Percentiles rank a stretch among this genome's conserved stretches.
Conservation (phyloP, 2,797 vertebrate species). For the Nannoperca obscura region DNA sequence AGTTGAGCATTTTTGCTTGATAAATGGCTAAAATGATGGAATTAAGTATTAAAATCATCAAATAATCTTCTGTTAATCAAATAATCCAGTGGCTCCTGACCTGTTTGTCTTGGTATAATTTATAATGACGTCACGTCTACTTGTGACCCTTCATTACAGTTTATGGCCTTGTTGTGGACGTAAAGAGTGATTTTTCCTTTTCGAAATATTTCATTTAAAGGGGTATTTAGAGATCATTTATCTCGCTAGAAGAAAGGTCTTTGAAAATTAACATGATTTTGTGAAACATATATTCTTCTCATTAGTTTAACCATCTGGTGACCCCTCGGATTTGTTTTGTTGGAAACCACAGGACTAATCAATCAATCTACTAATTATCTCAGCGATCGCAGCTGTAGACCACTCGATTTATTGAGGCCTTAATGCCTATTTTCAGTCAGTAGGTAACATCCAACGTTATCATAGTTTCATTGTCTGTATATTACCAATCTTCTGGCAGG, state of each 20-base stretch:
- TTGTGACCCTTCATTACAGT: background rate
- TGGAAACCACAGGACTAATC: background rate
- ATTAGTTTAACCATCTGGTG: background rate
- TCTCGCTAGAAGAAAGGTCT: background rate
- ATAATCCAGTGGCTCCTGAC: background rate
- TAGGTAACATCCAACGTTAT: background rate
- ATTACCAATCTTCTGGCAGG: background rate
- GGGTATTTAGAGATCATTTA: background rate
- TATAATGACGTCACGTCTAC: background rate
- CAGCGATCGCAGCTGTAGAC: background rate
- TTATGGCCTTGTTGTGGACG: background rate
- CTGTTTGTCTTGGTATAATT: background rate
- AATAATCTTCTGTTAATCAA: background rate
- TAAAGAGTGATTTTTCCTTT: too few relatives aligned
- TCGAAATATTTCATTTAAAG: background rate
- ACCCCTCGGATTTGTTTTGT: background rate
- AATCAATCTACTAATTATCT: background rate
- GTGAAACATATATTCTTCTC: background rate
- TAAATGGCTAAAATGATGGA: background rate
- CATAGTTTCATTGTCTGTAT: background rate
- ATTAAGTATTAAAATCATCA: background rate
- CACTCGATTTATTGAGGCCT: background rate
- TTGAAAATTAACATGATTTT: background rate
- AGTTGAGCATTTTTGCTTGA: background rate
- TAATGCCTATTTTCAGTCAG: background rate